These are phyloP conservation scores for Chloroceryle aenea DNA, from an alignment of 2,113 vertebrate species.

Conservation along the genomic window DNA sequence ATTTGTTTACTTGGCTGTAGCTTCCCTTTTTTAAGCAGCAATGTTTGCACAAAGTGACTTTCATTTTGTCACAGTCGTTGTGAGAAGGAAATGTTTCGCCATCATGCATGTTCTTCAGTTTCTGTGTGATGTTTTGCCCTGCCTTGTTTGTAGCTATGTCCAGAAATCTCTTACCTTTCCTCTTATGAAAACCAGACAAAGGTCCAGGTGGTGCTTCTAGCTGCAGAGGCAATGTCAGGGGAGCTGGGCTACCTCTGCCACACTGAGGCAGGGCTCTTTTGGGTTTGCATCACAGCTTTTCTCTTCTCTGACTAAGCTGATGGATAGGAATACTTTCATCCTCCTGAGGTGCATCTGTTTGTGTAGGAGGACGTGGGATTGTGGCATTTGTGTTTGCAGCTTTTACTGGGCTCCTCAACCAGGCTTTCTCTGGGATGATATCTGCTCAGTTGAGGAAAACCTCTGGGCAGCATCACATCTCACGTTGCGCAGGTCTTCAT, in stretches of 20 bases:
- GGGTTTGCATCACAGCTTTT: conserved; percentile 14
- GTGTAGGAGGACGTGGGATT: conserved; percentile 53
- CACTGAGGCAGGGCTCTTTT: background rate
- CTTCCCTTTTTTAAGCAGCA: conserved; percentile 1
- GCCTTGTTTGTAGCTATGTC: background rate
- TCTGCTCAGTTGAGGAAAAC: background rate
- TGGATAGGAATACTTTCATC: conserved; percentile 29
- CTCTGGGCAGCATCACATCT: background rate
- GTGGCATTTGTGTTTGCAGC: conserved; percentile 52
- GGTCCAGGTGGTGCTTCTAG: background rate
- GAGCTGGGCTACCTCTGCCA: background rate
- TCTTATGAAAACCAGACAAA: background rate
- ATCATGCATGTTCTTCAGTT: background rate
- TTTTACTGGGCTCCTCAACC: background rate
- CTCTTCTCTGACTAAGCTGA: conserved; percentile 49
- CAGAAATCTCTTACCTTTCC: background rate
- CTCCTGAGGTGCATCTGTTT: conserved; percentile 50
- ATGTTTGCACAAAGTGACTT: conserved; percentile 40
- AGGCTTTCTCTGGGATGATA: background rate
- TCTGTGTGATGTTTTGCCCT: background rate
- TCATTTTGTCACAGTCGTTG: background rate
- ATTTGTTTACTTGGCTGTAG: conserved; percentile 47
- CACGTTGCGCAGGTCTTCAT: background rate
- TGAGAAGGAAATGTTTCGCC: background rate
- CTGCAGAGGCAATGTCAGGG: background rate